A percentile compares a stretch with the other conserved stretches of the same genome.
Evolutionary conservation across 2,113 vertebrate species (phyloP).

Genomic region (Lagopus leucura): DNA sequence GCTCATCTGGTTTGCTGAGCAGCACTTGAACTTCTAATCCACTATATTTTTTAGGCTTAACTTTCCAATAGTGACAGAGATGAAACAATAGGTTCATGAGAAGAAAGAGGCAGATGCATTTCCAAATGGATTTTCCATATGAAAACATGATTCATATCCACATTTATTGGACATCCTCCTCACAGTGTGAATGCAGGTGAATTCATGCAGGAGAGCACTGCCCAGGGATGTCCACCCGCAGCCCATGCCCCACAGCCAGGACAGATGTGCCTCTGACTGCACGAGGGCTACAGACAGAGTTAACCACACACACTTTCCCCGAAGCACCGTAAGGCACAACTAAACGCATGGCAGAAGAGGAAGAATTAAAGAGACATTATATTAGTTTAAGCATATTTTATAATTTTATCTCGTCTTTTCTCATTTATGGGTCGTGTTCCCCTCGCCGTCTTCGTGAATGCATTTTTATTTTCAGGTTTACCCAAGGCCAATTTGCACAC

Average conservation of each 20-base stretch:
- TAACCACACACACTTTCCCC: neutral
- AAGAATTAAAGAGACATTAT: neutral
- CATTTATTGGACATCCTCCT: neutral
- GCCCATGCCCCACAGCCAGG: neutral
- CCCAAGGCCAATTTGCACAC: neutral
- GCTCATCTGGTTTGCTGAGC: neutral
- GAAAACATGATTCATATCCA: neutral
- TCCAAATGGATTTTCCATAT: neutral
- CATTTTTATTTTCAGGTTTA: slow-evolving; percentile 39
- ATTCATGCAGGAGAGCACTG: neutral
- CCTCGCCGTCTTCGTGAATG: neutral
- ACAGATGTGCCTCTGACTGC: neutral
- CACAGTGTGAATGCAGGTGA: neutral
- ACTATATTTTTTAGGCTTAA: neutral
- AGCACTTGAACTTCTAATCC: slow-evolving; percentile 10
- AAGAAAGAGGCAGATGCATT: neutral
- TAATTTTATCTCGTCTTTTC: neutral
- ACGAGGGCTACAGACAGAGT: neutral
- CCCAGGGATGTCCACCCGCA: accelerated
- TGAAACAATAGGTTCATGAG: neutral
- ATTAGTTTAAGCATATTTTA: neutral
- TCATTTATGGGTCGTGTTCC: neutral
- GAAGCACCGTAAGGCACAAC: neutral
- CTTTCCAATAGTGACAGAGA: neutral
- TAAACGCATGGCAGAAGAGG: neutral